Evolutionary conservation across 2,797 vertebrate genomes (phyloP), one percentile per base, ranked within the genome.

Genomic region (Lemur catta): DNA sequence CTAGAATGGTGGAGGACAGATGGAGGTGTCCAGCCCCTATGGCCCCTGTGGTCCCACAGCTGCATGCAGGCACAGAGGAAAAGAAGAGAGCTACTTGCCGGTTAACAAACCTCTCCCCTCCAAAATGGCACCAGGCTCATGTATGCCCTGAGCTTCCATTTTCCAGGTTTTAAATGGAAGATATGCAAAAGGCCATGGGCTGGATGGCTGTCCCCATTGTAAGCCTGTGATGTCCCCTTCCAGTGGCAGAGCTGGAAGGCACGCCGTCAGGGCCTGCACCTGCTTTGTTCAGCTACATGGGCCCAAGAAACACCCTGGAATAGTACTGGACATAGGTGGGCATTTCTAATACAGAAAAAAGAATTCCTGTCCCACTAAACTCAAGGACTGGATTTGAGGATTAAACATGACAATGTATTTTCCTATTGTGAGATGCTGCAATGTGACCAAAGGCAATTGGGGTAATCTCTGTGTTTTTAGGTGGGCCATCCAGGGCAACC

Each of bases 131-230:
- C 59, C 59, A 55, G 78, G 88, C 38, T 93, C 48, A 22, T 2
- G 11, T 74, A 14, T 50, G 63, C 33, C 57, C 74, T 65, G 65
- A 15, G 46, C 20, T 91, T 89, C 50, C 46, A 41, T 89, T 93
- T 96, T 71, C 74, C 71, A 48, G 55, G 46, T 79, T 88, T 86
- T 89, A 84, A 52, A 48, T 59, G 43, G 41, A 93, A 86, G 78
- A 61, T 6, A 14, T 0, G 14, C 28, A 35, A 55, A 75, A 86
- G 48, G 20, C 65, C 43, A 1, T 20, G 84, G 28, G 11, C 38
- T 33, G 22, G 43, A 17, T 1, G 2, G 14, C 26, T 41, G 67
- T 81, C 82, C 41, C 18, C 6, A 7, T 38, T 46, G 3, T 18
- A 41, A 59, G 11, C 10, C 72, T 46, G 55, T 24, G 48, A 35